Conservation (phyloP, 1,140 invertebrate species). For the Danaus melanippus region DNA sequence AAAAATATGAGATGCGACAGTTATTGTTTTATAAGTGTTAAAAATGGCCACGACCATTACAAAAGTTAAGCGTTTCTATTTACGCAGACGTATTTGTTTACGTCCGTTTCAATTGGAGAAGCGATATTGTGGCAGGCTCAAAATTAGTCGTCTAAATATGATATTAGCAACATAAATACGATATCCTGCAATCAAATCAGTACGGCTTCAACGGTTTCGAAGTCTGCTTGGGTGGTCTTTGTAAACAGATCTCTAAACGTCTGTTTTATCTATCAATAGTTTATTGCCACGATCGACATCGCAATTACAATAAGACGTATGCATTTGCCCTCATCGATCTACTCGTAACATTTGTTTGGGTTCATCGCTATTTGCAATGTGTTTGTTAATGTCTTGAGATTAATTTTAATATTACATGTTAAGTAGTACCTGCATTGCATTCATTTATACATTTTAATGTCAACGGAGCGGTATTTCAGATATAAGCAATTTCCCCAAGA, state of each 20-base stretch:
- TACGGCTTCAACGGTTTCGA: slow-evolving; percentile 53
- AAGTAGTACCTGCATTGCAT: not conserved
- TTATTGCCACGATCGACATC: slow-evolving; percentile 60
- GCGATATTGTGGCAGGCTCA: slow-evolving; percentile 13
- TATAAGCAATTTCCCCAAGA: slow-evolving; percentile 60
- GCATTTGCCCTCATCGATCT: slow-evolving; percentile 41
- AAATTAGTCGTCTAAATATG: slow-evolving; percentile 41
- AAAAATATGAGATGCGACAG: too few relatives aligned
- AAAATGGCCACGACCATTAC: too few relatives aligned
- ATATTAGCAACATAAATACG: slow-evolving; percentile 61
- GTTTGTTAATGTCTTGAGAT: slow-evolving; percentile 4
- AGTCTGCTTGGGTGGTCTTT: slow-evolving; percentile 59
- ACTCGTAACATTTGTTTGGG: slow-evolving; percentile 21
- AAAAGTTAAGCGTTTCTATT: too few relatives aligned
- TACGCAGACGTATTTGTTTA: too few relatives aligned
- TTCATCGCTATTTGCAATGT: slow-evolving; percentile 36
- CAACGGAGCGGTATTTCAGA: slow-evolving; percentile 36
- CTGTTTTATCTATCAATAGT: slow-evolving; percentile 51
- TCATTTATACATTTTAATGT: slow-evolving; percentile 8
- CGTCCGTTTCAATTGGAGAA: slow-evolving; percentile 7
- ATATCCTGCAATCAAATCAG: slow-evolving; percentile 66
- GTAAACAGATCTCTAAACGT: slow-evolving; percentile 65
- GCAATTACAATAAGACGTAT: slow-evolving; percentile 49
- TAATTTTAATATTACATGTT: too few relatives aligned
- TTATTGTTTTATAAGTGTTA: too few relatives aligned